Conservation (phyloP, 2,888 invertebrate genomes). For the Sphinx pinastri region DNA sequence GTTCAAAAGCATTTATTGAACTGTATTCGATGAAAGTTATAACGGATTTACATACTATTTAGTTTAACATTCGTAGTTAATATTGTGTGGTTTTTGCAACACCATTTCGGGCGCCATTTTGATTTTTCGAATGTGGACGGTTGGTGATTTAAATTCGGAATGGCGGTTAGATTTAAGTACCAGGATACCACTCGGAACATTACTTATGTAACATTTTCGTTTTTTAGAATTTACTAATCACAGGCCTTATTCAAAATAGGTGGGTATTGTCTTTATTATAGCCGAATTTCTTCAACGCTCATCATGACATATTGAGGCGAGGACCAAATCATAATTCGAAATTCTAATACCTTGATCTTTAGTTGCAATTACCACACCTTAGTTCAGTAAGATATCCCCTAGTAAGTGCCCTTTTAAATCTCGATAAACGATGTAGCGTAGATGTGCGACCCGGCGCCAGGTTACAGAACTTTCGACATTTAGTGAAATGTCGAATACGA, state of each 20-base stretch:
- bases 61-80: slow-evolving; percentile 11
- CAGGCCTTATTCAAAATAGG: background rate
- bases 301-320: slow-evolving; percentile 22
- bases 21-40: slow-evolving; percentile 37
- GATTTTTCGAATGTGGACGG: background rate
- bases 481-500: slow-evolving; percentile 19
- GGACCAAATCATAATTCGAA: slow-evolving; percentile 19
- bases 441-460: slow-evolving; percentile 32
- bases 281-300: background rate
- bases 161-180: background rate
- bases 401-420: slow-evolving; percentile 70
- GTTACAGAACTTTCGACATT: slow-evolving; percentile 8
- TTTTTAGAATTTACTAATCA: background rate
- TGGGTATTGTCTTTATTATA: slow-evolving; percentile 3
- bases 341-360: background rate
- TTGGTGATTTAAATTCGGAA: background rate
- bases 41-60: slow-evolving; percentile 13
- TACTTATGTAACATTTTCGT: background rate
- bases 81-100: slow-evolving; percentile 21
- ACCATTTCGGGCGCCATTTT: background rate
- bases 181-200: background rate
- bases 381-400: slow-evolving; percentile 58
- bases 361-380: slow-evolving; percentile 39
- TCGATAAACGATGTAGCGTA: slow-evolving; percentile 46
- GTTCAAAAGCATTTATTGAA: slow-evolving; percentile 43